Percentiles rank a stretch among this genome's conserved stretches.
These are phyloP conservation scores for Sakesphorus luctuosus DNA, from an alignment of 2,113 vertebrate species.

Conservation along the genomic window DNA sequence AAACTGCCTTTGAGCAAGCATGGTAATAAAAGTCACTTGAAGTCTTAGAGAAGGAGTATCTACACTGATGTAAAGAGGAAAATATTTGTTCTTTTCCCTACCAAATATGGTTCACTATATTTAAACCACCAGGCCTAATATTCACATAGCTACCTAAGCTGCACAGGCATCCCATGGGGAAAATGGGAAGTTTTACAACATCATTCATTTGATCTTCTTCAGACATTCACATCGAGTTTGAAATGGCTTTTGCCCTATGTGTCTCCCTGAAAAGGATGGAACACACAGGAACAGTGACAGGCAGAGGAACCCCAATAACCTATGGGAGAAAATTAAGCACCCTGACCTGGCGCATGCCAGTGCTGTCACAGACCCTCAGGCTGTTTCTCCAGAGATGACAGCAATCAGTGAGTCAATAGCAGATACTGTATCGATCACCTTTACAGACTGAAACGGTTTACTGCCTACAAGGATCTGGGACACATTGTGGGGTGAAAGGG, in stretches of 20 bases:
- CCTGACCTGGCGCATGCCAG: not conserved
- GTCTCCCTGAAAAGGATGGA: not conserved
- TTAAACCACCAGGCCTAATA: not conserved
- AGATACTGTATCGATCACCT: accelerated
- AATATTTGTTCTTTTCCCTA: not conserved
- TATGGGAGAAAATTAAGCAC: not conserved
- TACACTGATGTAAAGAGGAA: not conserved
- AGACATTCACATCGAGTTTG: not conserved
- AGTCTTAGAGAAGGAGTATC: not conserved
- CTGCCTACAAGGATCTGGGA: not conserved
- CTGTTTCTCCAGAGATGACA: not conserved
- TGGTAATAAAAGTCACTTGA: not conserved
- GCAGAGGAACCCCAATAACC: not conserved
- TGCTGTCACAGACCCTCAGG: not conserved
- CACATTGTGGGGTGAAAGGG: not conserved
- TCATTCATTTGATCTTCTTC: not conserved
- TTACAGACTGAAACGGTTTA: not conserved
- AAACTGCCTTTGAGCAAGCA: not conserved
- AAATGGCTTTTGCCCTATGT: not conserved
- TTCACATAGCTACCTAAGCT: not conserved
- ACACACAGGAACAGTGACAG: not conserved
- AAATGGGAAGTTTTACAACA: not conserved
- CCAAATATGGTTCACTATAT: accelerated
- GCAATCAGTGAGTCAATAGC: not conserved
- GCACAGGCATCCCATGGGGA: accelerated